Base-by-base conservation (phyloP, 2,888 invertebrate genomes). In the Galeopsomyia nigrocyanea region DNA sequence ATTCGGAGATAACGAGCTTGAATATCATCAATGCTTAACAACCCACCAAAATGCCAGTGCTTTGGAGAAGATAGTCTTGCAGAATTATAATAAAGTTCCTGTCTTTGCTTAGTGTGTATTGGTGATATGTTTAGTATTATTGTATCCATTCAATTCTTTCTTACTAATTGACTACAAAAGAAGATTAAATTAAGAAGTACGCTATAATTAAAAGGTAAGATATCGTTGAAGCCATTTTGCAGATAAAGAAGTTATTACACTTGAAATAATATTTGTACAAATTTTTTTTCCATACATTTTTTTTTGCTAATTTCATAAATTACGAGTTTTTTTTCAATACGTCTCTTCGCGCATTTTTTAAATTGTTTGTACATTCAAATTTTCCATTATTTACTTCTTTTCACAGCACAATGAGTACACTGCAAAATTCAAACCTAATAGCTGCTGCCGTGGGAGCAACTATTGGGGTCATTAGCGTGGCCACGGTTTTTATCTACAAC, bases 381-480 rank as follows among this genome's bases (percentile, higher is more conserved):
- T 39, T 39, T 13, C 39, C 39, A 10, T 39, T 39, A 39, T 39
- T 10, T 39, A 39, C 13, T 39, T 39, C 2, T 57, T 53, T 51
- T 75, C 70, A 10, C 63, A 77, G 79, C 73, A 79, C 65, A 73
- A 84, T 84, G 84, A 82, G 79, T 75, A 76, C 81, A 19, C n/a
- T 81, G 50, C 80, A 80, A 62, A 80, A 78, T 68, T 74, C 80
- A 50, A 80, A 79, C 71, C 75, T 84, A 74, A 80, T 85, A 51
- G 83, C 82, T 58, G 82, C 82, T 68, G 83, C 82, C 21, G 76
- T 86, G 21, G 82, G 84, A 14, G 83, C 84, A 65, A 81, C 85
- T 49, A 80, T 85, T 58, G 84, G 85, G 19, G 80, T 85, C 47
- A 76, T 85, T 56, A 80, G 83, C 57, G 83, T 81, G 53, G 84